Conservation (phyloP, 2,888 invertebrate genomes). For the Lobophora halterata region DNA sequence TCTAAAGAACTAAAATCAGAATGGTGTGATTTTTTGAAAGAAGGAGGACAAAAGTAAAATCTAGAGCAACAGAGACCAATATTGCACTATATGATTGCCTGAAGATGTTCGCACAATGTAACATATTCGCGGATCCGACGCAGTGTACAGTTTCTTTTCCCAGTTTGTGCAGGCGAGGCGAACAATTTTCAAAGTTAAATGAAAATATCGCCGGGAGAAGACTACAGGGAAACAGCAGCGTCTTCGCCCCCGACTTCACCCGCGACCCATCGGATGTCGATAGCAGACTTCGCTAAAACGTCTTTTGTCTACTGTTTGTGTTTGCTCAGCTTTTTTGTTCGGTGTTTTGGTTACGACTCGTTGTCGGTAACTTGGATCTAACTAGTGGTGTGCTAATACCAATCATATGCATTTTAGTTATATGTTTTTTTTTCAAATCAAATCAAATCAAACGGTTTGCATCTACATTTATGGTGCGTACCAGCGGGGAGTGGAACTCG, state of each 20-base stretch:
- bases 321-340: conserved; percentile 22
- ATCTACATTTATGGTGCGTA: too few relatives aligned
- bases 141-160: too few relatives aligned
- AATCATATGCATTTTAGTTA: background rate
- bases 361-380: conserved; percentile 6
- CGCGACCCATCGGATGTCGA: conserved; percentile 35
- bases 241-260: conserved; percentile 14
- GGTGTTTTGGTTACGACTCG: conserved; percentile 11
- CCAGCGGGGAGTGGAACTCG: too few relatives aligned
- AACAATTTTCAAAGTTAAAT: conserved; percentile 79
- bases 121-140: too few relatives aligned
- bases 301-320: conserved; percentile 39
- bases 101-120: too few relatives aligned
- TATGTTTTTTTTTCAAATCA: too few relatives aligned
- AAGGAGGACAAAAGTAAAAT: too few relatives aligned
- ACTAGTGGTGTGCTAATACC: background rate
- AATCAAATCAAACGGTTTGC: too few relatives aligned
- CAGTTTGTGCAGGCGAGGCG: conserved; percentile 59
- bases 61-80: too few relatives aligned
- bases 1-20: too few relatives aligned
- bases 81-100: too few relatives aligned
- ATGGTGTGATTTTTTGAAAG: too few relatives aligned
- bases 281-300: conserved; percentile 41
- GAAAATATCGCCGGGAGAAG: conserved; percentile 68
- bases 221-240: conserved; percentile 38